phyloP scores from a whole-genome alignment of 30 jellyfish, hydroid and myxozoan genomes.

The Turritopsis rubra region DNA sequence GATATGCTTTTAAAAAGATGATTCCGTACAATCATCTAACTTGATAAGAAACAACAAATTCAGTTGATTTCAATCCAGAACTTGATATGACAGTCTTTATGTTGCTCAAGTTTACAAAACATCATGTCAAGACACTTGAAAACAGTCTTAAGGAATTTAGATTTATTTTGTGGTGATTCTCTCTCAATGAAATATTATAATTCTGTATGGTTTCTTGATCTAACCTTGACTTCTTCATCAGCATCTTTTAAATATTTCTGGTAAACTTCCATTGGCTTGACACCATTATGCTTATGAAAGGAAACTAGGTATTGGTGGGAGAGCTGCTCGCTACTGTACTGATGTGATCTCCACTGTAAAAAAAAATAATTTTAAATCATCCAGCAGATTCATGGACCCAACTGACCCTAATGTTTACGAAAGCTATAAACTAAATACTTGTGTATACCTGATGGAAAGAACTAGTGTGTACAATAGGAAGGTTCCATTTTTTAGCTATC shows the following conservation, averaged over 20 bases:
- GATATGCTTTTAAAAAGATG: no score
- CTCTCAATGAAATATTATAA: neutral
- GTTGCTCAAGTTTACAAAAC: no score
- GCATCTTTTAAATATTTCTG: slow-evolving; percentile 31
- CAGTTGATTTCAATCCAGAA: no score
- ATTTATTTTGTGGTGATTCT: no score
- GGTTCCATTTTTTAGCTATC: slow-evolving; percentile 47
- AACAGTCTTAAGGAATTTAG: no score
- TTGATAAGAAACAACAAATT: no score
- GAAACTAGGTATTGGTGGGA: slow-evolving; percentile 83
- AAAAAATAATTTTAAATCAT: slow-evolving; percentile 4
- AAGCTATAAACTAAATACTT: neutral
- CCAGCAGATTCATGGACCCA: no score
- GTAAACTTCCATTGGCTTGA: slow-evolving; percentile 85
- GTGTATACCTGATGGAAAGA: slow-evolving; percentile 77
- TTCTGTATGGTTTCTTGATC: neutral
- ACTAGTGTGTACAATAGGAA: slow-evolving; percentile 59
- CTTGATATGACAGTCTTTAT: no score
- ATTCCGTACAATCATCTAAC: no score
- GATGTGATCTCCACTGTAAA: slow-evolving; percentile 77
- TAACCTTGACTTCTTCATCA: neutral
- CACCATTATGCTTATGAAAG: slow-evolving; percentile 64
- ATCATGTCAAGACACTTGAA: no score
- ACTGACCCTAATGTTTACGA: no score
- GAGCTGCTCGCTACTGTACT: slow-evolving; percentile 61